Conservation (phyloP, 2,888 invertebrate genomes). For the Drosophila fungiperda region DNA sequence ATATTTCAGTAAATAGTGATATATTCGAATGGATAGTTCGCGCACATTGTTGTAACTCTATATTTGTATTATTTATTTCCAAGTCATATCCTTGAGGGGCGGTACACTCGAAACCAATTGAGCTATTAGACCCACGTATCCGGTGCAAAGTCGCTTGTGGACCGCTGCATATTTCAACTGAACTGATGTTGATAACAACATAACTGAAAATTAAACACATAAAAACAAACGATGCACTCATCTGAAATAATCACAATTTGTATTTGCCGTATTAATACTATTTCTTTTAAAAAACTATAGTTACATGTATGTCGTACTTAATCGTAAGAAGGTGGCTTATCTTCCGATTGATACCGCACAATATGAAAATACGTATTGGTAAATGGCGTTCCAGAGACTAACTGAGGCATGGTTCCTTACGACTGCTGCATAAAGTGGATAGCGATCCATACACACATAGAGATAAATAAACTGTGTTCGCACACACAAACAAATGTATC, state of each 20-base stretch:
- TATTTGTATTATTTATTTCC: not conserved
- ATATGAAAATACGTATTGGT: slow-evolving; percentile 38
- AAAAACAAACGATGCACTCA: slow-evolving; percentile 39
- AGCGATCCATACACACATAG: slow-evolving; percentile 35
- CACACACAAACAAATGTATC: slow-evolving; percentile 4
- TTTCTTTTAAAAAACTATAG: not conserved
- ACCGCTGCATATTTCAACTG: slow-evolving; percentile 44
- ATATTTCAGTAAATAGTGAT: slow-evolving; percentile 19
- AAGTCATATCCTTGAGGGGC: slow-evolving; percentile 31
- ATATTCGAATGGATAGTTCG: slow-evolving; percentile 15
- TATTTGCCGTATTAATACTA: slow-evolving; percentile 1
- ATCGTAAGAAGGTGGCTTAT: slow-evolving; percentile 37
- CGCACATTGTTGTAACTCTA: slow-evolving; percentile 16
- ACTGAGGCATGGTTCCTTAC: slow-evolving; percentile 46
- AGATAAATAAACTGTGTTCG: slow-evolving; percentile 28
- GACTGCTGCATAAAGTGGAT: slow-evolving; percentile 45
- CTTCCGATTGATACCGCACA: slow-evolving; percentile 28
- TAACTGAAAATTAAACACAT: slow-evolving; percentile 50
- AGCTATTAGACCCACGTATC: slow-evolving; percentile 11
- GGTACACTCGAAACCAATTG: slow-evolving; percentile 34
- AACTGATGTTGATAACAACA: slow-evolving; percentile 30
- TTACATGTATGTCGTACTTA: slow-evolving; percentile 5
- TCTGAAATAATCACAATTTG: slow-evolving; percentile 34
- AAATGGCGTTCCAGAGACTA: slow-evolving; percentile 38
- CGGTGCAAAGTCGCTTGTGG: slow-evolving; percentile 40